Evolutionary conservation across 1,140 invertebrate species (phyloP).

Genomic region (Protaetia brevitarsis): DNA sequence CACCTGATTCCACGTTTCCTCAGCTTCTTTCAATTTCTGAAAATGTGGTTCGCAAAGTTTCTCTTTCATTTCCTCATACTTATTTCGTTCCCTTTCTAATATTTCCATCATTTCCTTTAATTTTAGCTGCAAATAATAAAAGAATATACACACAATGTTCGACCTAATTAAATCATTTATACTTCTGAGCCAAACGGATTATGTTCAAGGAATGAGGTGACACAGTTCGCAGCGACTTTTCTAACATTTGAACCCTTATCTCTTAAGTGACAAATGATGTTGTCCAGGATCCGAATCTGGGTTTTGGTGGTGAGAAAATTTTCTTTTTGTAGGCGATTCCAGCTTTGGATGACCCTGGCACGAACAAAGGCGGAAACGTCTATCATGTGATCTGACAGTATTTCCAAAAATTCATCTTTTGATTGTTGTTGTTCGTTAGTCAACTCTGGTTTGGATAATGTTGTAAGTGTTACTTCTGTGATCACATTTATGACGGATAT

Average conservation of each 20-base stretch:
- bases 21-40: constrained; percentile 31
- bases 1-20: constrained; percentile 37
- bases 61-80: constrained; percentile 32
- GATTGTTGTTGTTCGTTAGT: constrained; percentile 53
- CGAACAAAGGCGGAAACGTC: constrained; percentile 69
- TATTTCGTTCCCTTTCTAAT: constrained; percentile 28
- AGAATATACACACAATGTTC: background rate
- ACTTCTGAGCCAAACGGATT: constrained; percentile 40
- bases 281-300: constrained; percentile 56
- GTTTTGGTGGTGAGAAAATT: constrained; percentile 59
- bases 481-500: constrained; percentile 67
- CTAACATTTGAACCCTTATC: constrained; percentile 67
- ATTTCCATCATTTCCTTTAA: constrained; percentile 32
- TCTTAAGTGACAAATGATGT: constrained; percentile 56
- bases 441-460: constrained; percentile 59
- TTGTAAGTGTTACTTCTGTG: constrained; percentile 59
- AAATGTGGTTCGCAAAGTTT: constrained; percentile 30
- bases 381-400: constrained; percentile 65
- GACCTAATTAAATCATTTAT: background rate
- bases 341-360: constrained; percentile 63
- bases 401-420: constrained; percentile 58
- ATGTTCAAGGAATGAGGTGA: constrained; percentile 40
- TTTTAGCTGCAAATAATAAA: constrained; percentile 34
- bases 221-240: constrained; percentile 55
- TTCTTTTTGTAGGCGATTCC: constrained; percentile 59